Evolutionary conservation across 2,888 invertebrate species (phyloP).

Genomic region (Acronicta psi): DNA sequence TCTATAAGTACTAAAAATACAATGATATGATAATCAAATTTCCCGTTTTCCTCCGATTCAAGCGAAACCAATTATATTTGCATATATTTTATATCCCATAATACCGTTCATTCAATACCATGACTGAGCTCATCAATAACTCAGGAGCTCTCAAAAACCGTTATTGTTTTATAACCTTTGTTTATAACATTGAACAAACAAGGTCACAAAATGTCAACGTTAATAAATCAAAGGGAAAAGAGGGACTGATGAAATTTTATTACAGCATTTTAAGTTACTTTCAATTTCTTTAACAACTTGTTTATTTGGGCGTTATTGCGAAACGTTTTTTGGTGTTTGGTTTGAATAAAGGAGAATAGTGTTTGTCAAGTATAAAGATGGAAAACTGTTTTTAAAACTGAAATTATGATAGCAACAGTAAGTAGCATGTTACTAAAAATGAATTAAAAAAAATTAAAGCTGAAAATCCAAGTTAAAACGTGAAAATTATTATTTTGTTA

Average conservation of each 20-base stretch:
- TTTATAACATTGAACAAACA: conserved; percentile 58
- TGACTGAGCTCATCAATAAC: conserved; percentile 46
- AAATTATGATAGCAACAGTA: too few relatives aligned
- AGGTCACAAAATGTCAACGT: conserved; percentile 64
- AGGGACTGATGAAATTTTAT: conserved; percentile 68
- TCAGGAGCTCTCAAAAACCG: conserved; percentile 46
- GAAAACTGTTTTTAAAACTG: too few relatives aligned
- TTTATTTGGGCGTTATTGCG: conserved; percentile 63
- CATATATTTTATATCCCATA: conserved; percentile 29
- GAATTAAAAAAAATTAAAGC: too few relatives aligned
- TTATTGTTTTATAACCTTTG: conserved; percentile 60
- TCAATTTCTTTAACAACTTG: conserved; percentile 72
- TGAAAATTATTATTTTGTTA: too few relatives aligned
- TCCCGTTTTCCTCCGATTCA: background rate
- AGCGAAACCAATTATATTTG: conserved; percentile 36
- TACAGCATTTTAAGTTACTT: conserved; percentile 65
- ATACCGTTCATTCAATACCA: conserved; percentile 23
- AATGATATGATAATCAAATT: background rate
- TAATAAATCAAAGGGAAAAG: conserved; percentile 72
- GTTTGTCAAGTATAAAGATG: background rate
- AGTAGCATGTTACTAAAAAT: too few relatives aligned
- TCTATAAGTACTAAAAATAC: too few relatives aligned
- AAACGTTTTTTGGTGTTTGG: conserved; percentile 48
- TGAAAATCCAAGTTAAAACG: too few relatives aligned
- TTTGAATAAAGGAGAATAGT: conserved; percentile 17